Base-by-base conservation (phyloP, 37 sponge, comb jelly and placozoan species). In the Mnemiopsis leidyi region DNA sequence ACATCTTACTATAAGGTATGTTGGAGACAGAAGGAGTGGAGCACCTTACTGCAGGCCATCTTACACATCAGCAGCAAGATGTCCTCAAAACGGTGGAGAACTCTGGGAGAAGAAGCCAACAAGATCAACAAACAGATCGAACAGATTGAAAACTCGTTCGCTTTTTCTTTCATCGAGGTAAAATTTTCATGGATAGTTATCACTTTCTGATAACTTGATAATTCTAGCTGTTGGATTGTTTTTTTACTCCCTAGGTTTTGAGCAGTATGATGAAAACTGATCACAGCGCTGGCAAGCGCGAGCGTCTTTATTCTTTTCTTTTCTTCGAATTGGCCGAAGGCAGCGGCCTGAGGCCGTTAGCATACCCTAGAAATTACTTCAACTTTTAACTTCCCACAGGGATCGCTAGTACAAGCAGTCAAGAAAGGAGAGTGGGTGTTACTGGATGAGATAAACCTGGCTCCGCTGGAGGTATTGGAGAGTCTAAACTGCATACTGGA, bases 391-490 rank as follows among this genome's bases (percentile, higher is more conserved):
- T n/a, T n/a, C n/a, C n/a, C n/a, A n/a, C 85, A 98, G 97, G 99
- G 99, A 35, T 93, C 94, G 0, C 94, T 98, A 33, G 95, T 97
- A 36, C 93, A 95, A 67, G 96, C 99, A 29, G 95, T 98, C 9
- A 83, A 73, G n/a, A 68, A 95, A 33, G 99, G 99, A 0, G 93
- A 93, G 83, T 98, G 99, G 99, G 94, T 98, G 7, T 82, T 98
- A 48, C 95, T 98, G 76, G 99, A 98, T 94, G 99, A 98, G 93
- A 95, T 98, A 76, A 98, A 98, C 94, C 69, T 98, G 69, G 99
- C 99, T 3, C 76, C 97, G 21, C 93, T 96, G 24, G 99, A 98
- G 48, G 93, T 96, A 1, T 95, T 98, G 20, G 98, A 98, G 94
- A 97, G 97, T 94, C 88, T 98, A 69, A 95, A 94, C 85, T 76